A percentile compares a stretch with the other conserved stretches of the same genome.
phyloP scores from a whole-genome alignment of 2,888 invertebrate genomes.

The Holacanthella duospinosa region DNA sequence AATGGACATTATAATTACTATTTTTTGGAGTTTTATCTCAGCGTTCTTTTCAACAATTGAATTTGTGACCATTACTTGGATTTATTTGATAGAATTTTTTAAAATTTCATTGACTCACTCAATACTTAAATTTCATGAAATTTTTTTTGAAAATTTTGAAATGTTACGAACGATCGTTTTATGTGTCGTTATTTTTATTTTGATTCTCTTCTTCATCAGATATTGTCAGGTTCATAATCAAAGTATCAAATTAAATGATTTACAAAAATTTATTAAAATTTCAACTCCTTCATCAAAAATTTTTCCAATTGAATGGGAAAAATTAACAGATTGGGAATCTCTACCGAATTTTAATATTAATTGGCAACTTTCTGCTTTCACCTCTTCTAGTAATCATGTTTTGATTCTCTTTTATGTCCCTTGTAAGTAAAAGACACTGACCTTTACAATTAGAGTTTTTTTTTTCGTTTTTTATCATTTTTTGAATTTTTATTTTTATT shows the following conservation, averaged over 20 bases:
- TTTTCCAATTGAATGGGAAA: neutral
- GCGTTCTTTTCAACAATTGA: neutral
- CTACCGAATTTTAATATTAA: neutral
- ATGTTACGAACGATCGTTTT: no score
- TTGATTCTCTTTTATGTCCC: neutral
- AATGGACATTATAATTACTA: no score
- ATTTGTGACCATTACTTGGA: neutral
- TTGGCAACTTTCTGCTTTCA: neutral
- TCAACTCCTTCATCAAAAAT: neutral
- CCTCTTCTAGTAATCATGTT: neutral
- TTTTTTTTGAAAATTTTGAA: no score
- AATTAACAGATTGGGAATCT: neutral
- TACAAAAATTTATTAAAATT: neutral
- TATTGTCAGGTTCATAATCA: neutral
- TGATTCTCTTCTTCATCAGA: neutral
- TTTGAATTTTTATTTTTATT: neutral
- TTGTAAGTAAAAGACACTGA: no score
- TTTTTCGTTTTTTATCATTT: no score
- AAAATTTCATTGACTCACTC: no score
- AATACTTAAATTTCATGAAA: neutral
- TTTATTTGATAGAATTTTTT: neutral
- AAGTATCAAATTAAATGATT: neutral
- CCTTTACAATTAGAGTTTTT: no score
- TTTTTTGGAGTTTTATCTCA: no score
- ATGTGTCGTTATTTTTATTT: neutral